Evolutionary conservation across 2,888 invertebrate species (phyloP), one percentile per base, ranked within the genome.

Genomic region (Eudasyphora cyanicolor): DNA sequence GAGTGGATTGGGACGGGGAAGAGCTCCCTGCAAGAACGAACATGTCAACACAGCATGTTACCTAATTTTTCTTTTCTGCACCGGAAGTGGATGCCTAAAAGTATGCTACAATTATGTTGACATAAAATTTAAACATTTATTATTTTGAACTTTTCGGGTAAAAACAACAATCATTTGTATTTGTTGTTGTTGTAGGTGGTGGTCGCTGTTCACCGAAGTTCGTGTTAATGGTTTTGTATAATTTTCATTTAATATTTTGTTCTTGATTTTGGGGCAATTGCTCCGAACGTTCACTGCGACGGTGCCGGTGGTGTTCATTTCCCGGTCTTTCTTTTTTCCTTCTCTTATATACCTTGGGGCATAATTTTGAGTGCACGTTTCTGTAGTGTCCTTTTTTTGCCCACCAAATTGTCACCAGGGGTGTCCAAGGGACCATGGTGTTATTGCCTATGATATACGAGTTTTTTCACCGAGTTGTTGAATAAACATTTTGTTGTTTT

Each of bases 361-460:
- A 76, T 82, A 76, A 62, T 84, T 67, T 86, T 84, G 85, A 85
- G 83, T 82, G 74, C 78, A 81, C 49, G 73, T 85, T 83, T 74
- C 75, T 80, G 82, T 79, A 8, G 32, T 21, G 24, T 54, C 24
- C 45, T 79, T 57, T 70, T 75, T 78, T 49, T 45, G 85, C 78
- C 82, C 80, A 84, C 76, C 71, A 89, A 89, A 89, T 90, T 89
- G 89, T 89, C 89, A 89, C 89, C 89, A 87, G 87, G 89, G 89
- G 90, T 89, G 89, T 88, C 70, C 85, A 49, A 21, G 12, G 35
- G 64, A 38, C 19, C 19, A 62, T 24, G n/a, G 64, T 70, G 77
- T 64, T 77, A 27, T 62, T 67, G 64, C 38, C 67, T 79, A 51
- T 81, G 67, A 51, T 24, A 67, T 42, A 42, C 69, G 75, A 79